Conservation (phyloP, 53 echinoderm and acorn worm species). For the Paracentrotus lividus region DNA sequence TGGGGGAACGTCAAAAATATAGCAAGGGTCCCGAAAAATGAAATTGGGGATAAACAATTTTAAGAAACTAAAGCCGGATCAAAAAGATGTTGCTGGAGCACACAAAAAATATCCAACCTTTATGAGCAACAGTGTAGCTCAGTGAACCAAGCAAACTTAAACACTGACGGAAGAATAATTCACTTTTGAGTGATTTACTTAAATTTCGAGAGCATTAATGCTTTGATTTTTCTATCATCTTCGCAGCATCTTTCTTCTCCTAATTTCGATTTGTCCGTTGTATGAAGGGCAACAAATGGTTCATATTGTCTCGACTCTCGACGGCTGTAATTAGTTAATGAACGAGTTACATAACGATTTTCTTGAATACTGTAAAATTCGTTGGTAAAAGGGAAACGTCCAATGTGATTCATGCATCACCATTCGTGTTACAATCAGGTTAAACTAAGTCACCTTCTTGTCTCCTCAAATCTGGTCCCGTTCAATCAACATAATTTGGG, state of each 20-base stretch:
- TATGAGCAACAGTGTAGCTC: no score
- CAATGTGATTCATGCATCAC: neutral
- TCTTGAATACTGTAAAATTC: neutral
- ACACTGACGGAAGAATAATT: no score
- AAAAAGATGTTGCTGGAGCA: no score
- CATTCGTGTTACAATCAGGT: neutral
- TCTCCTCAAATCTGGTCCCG: neutral
- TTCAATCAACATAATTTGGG: neutral
- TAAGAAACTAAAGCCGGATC: no score
- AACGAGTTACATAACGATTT: slow-evolving; percentile 16
- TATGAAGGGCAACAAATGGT: neutral
- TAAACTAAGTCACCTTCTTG: neutral
- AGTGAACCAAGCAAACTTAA: neutral
- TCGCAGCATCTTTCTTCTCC: neutral
- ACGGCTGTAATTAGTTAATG: neutral
- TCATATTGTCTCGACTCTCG: neutral
- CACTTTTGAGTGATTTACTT: no score
- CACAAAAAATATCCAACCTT: no score
- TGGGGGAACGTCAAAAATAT: no score
- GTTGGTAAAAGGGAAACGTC: neutral
- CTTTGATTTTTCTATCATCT: neutral
- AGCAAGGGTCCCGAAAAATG: no score
- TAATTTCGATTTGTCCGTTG: neutral
- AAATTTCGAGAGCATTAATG: no score
- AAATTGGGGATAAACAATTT: no score